Conservation (phyloP, 2,888 invertebrate species). For the Chelonus formosanus region DNA sequence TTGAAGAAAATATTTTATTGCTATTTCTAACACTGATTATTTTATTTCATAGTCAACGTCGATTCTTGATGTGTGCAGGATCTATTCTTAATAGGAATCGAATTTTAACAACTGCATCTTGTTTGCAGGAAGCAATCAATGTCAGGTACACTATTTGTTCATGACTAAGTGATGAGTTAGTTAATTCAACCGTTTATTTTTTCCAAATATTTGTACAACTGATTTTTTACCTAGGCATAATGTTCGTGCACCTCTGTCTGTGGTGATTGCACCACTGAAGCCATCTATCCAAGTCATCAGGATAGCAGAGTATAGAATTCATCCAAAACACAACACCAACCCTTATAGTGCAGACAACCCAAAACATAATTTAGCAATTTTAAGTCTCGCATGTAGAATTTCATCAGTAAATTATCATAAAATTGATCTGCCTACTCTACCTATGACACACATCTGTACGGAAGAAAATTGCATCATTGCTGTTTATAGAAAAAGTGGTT, state of each 20-base stretch:
- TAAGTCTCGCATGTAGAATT: constrained; percentile 48
- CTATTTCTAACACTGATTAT: constrained; percentile 6
- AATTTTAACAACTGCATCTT: constrained; percentile 51
- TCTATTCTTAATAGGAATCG: constrained; percentile 46
- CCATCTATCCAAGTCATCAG: constrained; percentile 42
- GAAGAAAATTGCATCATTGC: constrained; percentile 43
- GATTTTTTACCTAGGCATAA: constrained; percentile 44
- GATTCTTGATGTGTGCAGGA: constrained; percentile 48
- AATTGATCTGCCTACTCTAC: constrained; percentile 41
- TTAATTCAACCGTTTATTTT: neutral
- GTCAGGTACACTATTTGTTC: constrained; percentile 39
- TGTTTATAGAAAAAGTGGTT: constrained; percentile 38
- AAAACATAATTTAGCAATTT: constrained; percentile 45
- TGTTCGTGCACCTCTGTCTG: constrained; percentile 44
- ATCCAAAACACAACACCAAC: constrained; percentile 40
- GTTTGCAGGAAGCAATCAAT: constrained; percentile 46
- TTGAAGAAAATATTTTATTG: neutral
- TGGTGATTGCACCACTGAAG: constrained; percentile 40
- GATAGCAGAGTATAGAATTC: constrained; percentile 42
- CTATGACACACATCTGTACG: constrained; percentile 39
- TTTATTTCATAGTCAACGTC: constrained; percentile 36
- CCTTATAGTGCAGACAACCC: constrained; percentile 36
- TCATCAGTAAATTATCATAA: constrained; percentile 36
- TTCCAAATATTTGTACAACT: neutral
- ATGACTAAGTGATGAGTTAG: neutral